A percentile compares a stretch with the other conserved stretches of the same genome.
Conservation (phyloP, 2,113 vertebrate species). For the Pseudois nayaur region DNA sequence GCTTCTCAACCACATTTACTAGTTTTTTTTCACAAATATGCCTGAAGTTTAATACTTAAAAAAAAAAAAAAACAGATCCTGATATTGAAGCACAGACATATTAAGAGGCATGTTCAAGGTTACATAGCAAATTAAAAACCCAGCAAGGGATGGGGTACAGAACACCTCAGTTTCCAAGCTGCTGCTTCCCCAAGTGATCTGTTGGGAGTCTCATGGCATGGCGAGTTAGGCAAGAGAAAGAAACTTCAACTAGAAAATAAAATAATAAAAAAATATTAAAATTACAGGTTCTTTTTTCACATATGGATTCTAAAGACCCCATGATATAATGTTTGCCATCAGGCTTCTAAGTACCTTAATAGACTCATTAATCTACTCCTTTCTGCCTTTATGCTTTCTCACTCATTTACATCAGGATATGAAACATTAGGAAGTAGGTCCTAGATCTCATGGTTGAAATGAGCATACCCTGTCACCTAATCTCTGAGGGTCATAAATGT, state of each 20-base stretch:
- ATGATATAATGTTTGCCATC: background rate
- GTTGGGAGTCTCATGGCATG: background rate
- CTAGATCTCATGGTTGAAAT: background rate
- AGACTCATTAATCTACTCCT: background rate
- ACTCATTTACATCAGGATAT: background rate
- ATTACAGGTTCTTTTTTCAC: background rate
- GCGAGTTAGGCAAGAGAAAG: background rate
- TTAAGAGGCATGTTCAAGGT: conserved; percentile 30
- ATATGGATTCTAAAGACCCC: background rate
- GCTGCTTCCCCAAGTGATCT: background rate
- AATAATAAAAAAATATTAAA: background rate
- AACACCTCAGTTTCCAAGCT: conserved; percentile 32
- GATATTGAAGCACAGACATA: conserved; percentile 30
- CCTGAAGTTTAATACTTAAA: background rate
- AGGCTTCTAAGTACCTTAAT: background rate
- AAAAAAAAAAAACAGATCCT: background rate
- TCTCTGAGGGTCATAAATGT: background rate
- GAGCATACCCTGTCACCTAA: background rate
- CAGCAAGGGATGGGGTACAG: background rate
- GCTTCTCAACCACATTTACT: conserved; percentile 47
- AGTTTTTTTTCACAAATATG: conserved; percentile 23
- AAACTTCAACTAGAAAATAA: conserved; percentile 17
- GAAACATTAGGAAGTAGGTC: background rate
- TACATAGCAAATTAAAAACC: conserved; percentile 54
- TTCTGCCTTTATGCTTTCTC: background rate